phyloP scores from a whole-genome alignment of 2,113 vertebrate genomes.

The Martes martes region DNA sequence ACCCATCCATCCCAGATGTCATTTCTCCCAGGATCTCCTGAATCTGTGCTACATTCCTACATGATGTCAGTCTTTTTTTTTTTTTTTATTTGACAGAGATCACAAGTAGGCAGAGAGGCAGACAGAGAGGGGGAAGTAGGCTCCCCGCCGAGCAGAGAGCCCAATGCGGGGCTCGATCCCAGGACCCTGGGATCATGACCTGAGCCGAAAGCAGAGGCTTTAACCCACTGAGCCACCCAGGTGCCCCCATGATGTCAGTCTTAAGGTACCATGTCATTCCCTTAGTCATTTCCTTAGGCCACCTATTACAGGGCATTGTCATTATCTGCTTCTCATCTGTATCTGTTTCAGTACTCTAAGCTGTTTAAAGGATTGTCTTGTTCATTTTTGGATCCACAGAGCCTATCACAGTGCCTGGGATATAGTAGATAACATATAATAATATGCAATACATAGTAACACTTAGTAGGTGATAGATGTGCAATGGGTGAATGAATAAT shows the following conservation, averaged over 20 bases:
- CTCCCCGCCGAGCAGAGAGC: no score
- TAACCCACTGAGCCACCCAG: no score
- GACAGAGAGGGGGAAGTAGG: no score
- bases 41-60: neutral
- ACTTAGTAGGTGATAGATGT: neutral
- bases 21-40: neutral
- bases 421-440: neutral
- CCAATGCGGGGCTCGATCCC: no score
- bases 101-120: no score
- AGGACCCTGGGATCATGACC: no score
- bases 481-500: neutral
- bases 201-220: no score
- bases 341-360: neutral
- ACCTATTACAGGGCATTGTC: neutral
- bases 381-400: neutral
- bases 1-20: neutral
- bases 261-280: neutral
- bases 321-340: neutral
- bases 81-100: no score
- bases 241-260: neutral
- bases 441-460: neutral
- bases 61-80: neutral
- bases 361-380: neutral
- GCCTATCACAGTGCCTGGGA: neutral
- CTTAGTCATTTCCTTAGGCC: neutral